Evolutionary conservation across 2,888 invertebrate species (phyloP), one percentile per base, ranked within the genome.

Genomic region (Drosophila recens): DNA sequence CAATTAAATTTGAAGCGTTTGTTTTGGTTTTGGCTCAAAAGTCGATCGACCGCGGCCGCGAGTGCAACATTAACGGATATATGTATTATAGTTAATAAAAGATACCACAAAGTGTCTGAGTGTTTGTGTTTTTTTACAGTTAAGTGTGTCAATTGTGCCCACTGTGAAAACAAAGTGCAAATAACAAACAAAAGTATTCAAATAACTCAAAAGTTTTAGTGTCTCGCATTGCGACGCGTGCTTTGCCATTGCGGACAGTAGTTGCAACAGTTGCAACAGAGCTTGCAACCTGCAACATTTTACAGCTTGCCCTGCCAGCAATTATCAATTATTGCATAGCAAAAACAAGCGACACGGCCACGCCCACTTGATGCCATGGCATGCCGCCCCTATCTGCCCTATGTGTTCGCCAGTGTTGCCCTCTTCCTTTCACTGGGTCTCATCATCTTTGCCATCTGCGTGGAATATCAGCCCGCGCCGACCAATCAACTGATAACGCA

Each of bases 361-460:
- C 59, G 54, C 40, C 61, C 56, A 15, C 43, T 13, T 33, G 43
- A 38, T 61, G 69, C 67, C 67, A 86, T 91, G 90, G 72, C 62
- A 65, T 87, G 80, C 48, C 85, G 72, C 65, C 79, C 79, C 15
- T 38, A 67, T 54, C 42, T 62, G 42, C 80, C 79, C 67, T 65
- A 77, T 49, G 74, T 68, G 17, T 30, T 83, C 13, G 72, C 77
- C 58, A 72, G 79, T 66, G 67, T 67, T 17, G 75, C 71, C 23
- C 52, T 87, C n/a, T 9, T 70, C 42, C 64, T 84, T 63, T 82
- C 90, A 64, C 69, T 76, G 61, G 88, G 74, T 56, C 78, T 91
- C 30, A 90, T 91, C 77, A 79, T 80, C 52, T 87, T 85, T 66
- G 90, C 87, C 71, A 90, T 90, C 75, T 81, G 77, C 67, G 79